phyloP scores from a whole-genome alignment of 2,888 invertebrate genomes.

The Agrochola lychnidis region DNA sequence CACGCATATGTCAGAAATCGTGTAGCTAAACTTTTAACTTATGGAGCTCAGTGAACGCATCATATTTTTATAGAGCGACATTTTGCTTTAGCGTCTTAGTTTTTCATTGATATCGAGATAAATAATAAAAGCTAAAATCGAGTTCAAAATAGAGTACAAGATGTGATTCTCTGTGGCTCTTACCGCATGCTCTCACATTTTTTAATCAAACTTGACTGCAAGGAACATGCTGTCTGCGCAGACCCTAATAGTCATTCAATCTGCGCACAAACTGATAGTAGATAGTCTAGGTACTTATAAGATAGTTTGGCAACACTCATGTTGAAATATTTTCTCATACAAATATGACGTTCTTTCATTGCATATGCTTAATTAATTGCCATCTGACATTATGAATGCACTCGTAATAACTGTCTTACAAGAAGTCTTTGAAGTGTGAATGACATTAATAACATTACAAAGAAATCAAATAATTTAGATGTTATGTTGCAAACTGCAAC shows the following conservation, averaged over 20 bases:
- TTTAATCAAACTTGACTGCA: not conserved
- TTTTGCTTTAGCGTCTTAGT: not conserved
- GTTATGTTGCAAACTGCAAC: conserved; percentile 1
- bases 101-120: not conserved
- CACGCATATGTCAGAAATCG: no score
- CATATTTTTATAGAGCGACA: not conserved
- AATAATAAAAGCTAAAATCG: not conserved
- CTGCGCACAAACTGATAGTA: not conserved
- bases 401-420: not conserved
- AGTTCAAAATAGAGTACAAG: not conserved
- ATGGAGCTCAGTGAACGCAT: not conserved
- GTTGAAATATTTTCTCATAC: conserved; percentile 21
- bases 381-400: conserved; percentile 29
- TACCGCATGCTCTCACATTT: not conserved
- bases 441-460: not conserved
- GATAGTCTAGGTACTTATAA: not conserved
- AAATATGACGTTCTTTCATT: not conserved
- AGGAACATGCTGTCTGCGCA: no score
- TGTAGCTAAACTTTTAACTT: not conserved
- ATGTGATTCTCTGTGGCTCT: not conserved
- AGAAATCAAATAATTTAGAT: conserved; percentile 20
- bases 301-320: conserved; percentile 6
- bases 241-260: not conserved
- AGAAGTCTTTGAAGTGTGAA: conserved; percentile 6
- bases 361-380: conserved; percentile 7